Percentiles rank a stretch among this genome's conserved stretches.
Evolutionary conservation across 2,888 invertebrate species (phyloP).

Genomic region (Cryptocephalus moraei): DNA sequence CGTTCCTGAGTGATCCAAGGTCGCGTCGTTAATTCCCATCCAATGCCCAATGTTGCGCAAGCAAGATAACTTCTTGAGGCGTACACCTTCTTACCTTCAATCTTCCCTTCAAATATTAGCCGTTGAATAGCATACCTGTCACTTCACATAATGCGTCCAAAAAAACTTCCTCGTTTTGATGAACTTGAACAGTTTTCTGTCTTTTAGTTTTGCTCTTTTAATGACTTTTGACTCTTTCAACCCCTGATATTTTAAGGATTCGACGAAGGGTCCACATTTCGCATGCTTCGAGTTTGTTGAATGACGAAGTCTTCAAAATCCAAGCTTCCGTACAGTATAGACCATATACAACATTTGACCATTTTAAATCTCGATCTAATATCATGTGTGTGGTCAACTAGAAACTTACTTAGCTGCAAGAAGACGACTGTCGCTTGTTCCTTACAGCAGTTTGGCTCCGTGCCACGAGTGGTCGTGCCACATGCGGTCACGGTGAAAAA

Average conservation of each 20-base stretch:
- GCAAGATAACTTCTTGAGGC: not conserved
- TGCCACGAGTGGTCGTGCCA: too few species aligned
- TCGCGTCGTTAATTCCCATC: too few species aligned
- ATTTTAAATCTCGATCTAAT: not conserved
- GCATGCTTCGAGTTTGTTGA: not conserved
- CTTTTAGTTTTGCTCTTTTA: not conserved
- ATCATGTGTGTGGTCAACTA: not conserved
- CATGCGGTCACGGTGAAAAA: too few species aligned
- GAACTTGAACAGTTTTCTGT: not conserved
- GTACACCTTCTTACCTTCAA: not conserved
- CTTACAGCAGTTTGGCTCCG: too few species aligned
- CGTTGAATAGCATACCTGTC: not conserved
- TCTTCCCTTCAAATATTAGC: not conserved
- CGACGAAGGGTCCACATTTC: not conserved
- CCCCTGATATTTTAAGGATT: constrained; percentile 1
- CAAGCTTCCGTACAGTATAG: constrained; percentile 1
- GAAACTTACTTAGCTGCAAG: not conserved
- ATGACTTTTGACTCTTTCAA: not conserved
- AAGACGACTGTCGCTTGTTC: too few species aligned
- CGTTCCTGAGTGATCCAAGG: too few species aligned
- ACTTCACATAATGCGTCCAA: too few species aligned
- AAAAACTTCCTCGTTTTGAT: not conserved
- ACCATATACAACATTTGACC: not conserved
- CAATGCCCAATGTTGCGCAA: too few species aligned
- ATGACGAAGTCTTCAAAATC: not conserved